phyloP scores from a whole-genome alignment of 2,888 invertebrate species.

The Habrosyne pyritoides region DNA sequence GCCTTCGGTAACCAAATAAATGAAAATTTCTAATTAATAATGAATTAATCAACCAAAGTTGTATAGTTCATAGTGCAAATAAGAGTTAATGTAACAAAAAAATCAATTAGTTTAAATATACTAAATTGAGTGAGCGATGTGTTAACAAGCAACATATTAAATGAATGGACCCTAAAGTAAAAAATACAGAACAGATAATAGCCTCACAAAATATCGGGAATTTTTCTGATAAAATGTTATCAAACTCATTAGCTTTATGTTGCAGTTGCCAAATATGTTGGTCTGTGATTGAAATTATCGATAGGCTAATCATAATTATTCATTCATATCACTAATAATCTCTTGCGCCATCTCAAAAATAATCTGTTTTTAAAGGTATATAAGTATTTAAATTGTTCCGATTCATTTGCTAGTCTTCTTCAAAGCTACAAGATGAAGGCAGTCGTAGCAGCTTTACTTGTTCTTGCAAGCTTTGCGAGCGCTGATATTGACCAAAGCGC shows the following conservation, averaged over 20 bases:
- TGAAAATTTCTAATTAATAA: no score
- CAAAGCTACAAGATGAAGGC: constrained; percentile 6
- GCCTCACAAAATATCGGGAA: no score
- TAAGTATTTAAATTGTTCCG: not conserved
- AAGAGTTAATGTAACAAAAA: no score
- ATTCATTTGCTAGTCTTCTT: not conserved
- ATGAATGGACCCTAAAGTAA: no score
- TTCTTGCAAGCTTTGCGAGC: constrained; percentile 25
- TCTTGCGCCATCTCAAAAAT: not conserved
- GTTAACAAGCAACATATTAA: no score
- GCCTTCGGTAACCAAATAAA: no score
- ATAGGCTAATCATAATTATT: constrained; percentile 2
- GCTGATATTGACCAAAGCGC: constrained; percentile 14
- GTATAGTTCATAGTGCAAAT: no score
- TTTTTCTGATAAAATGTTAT: not conserved
- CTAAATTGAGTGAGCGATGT: no score
- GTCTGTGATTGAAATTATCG: not conserved
- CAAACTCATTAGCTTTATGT: not conserved
- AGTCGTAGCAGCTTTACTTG: constrained; percentile 25
- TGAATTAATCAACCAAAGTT: no score
- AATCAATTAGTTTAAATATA: no score
- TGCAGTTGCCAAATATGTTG: not conserved
- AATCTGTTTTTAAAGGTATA: not conserved
- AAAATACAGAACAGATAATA: no score
- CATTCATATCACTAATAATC: not conserved